Evolutionary conservation across 2,797 vertebrate species (phyloP).

Genomic region (Champsocephalus gunnari): DNA sequence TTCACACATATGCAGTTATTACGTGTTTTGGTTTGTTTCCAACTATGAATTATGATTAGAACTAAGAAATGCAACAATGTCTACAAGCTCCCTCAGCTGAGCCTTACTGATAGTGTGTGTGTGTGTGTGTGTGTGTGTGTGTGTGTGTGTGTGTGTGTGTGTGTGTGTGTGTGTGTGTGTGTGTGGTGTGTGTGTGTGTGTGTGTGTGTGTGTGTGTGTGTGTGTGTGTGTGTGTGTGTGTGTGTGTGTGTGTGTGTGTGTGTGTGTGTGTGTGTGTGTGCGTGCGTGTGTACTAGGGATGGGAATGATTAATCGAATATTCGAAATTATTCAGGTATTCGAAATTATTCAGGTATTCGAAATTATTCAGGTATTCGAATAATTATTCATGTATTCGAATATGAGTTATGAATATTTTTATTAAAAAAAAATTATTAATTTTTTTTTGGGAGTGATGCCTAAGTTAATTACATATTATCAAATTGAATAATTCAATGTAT

Average conservation of each 20-base stretch:
- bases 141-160: slow-evolving; percentile 5
- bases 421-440: too few relatives aligned
- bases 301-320: too few relatives aligned
- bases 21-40: slow-evolving; percentile 26
- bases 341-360: too few relatives aligned
- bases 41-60: slow-evolving; percentile 31
- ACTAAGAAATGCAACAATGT: slow-evolving; percentile 49
- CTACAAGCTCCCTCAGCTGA: slow-evolving; percentile 59
- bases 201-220: slow-evolving; percentile 9
- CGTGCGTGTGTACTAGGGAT: neutral
- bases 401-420: too few relatives aligned
- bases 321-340: too few relatives aligned
- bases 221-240: slow-evolving; percentile 13
- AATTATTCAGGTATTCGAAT: too few relatives aligned
- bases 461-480: too few relatives aligned
- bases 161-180: neutral
- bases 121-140: slow-evolving; percentile 11
- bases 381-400: too few relatives aligned
- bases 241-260: neutral
- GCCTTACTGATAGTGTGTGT: slow-evolving; percentile 49
- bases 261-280: slow-evolving; percentile 5
- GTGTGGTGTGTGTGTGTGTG: slow-evolving; percentile 3
- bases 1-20: too few relatives aligned
- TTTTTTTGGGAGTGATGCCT: too few relatives aligned
- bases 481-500: too few relatives aligned